phyloP scores from a whole-genome alignment of 2,797 vertebrate genomes.

The Sternotherus odoratus region DNA sequence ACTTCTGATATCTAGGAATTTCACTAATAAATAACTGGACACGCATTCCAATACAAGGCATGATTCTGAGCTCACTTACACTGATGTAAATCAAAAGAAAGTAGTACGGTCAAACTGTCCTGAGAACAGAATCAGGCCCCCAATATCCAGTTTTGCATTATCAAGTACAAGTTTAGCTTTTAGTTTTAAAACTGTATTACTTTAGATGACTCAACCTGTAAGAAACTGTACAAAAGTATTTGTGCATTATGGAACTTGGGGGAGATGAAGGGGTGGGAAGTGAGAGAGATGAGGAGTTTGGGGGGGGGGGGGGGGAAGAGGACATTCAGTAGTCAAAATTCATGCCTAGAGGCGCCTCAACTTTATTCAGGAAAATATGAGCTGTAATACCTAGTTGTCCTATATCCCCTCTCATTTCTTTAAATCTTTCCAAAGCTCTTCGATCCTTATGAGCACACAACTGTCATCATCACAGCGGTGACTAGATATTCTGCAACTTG shows the following conservation, averaged over 20 bases:
- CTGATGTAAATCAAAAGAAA: background rate
- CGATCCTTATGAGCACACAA: background rate
- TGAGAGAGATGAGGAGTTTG: background rate
- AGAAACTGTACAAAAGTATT: background rate
- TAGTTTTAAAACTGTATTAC: background rate
- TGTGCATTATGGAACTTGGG: background rate
- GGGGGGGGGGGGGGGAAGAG: background rate
- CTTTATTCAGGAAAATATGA: background rate
- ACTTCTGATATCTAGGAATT: background rate
- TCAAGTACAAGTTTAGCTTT: background rate
- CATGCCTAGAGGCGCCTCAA: background rate
- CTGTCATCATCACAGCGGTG: background rate
- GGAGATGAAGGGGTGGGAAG: background rate
- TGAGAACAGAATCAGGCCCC: background rate
- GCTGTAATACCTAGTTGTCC: background rate
- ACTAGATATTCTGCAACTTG: background rate
- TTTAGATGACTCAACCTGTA: background rate
- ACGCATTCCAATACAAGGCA: background rate
- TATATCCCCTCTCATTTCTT: background rate
- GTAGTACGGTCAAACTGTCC: background rate
- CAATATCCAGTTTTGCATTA: background rate
- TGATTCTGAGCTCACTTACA: background rate
- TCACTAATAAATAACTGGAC: background rate
- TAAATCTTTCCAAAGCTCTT: background rate
- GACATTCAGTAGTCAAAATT: background rate